A percentile compares a stretch with the other conserved stretches of the same genome.
Conservation (phyloP, 1,140 invertebrate genomes). For the Conus ventricosus region DNA sequence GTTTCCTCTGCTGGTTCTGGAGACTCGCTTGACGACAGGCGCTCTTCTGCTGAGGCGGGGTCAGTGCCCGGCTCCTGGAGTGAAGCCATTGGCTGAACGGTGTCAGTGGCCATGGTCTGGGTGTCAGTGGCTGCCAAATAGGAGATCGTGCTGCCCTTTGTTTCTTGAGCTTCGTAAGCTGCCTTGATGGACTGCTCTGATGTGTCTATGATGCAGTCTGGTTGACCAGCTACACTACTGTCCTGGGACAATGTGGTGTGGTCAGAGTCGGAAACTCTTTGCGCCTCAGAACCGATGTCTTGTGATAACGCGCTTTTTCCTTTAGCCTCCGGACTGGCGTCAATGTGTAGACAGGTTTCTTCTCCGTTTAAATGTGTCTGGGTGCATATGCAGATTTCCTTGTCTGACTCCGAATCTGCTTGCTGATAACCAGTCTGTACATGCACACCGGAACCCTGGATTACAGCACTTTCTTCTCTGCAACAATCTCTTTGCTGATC, state of each 20-base stretch:
- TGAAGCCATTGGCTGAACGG: background rate
- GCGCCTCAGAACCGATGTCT: background rate
- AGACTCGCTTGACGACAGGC: background rate
- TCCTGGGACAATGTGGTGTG: background rate
- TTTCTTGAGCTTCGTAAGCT: background rate
- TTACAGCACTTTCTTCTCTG: background rate
- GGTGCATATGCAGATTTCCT: background rate
- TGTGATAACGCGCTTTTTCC: background rate
- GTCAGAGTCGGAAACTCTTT: background rate
- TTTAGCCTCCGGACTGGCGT: background rate
- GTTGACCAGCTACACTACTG: background rate
- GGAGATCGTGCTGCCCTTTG: background rate
- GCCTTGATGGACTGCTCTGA: background rate
- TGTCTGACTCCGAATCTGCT: background rate
- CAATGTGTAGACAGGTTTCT: background rate
- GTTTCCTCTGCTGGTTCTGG: background rate
- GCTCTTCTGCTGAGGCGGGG: background rate
- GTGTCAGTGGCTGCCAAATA: background rate
- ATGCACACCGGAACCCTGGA: too few species aligned
- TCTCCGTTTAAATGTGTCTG: background rate
- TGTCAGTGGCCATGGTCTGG: slow-evolving; percentile 5
- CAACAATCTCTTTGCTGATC: too few species aligned
- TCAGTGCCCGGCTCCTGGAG: background rate
- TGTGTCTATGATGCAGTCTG: background rate
- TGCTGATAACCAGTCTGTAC: too few species aligned